Evolutionary conservation across 2,113 vertebrate species (phyloP).

Genomic region (Leuciscus idus): DNA sequence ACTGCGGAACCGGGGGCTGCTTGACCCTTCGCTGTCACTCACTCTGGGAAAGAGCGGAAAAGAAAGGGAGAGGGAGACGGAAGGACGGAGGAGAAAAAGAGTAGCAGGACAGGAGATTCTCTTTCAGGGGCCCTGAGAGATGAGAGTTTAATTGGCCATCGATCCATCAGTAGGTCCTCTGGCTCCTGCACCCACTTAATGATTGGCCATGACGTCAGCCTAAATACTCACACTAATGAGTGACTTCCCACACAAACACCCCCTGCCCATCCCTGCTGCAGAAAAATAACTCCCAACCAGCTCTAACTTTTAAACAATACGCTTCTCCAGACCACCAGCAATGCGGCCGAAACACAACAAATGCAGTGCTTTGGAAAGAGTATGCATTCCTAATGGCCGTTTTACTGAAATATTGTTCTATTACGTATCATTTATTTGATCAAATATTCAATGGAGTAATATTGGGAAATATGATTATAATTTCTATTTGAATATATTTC

Average conservation of each 20-base stretch:
- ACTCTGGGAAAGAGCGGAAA: conserved; percentile 55
- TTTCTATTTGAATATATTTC: too few species aligned
- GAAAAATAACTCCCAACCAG: not conserved
- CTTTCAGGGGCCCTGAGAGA: conserved; percentile 70
- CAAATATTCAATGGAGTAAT: too few species aligned
- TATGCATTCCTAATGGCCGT: not conserved
- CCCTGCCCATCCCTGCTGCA: not conserved
- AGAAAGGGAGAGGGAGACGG: conserved; percentile 58
- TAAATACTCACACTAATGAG: conserved; percentile 24
- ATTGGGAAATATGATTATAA: too few species aligned
- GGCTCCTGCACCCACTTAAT: conserved; percentile 44
- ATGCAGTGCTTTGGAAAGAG: not conserved
- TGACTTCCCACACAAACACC: conserved; percentile 27
- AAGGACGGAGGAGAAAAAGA: conserved; percentile 50
- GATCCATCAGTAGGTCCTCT: conserved; percentile 70
- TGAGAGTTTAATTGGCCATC: conserved; percentile 74
- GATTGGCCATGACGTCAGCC: conserved; percentile 57
- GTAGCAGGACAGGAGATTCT: conserved; percentile 56
- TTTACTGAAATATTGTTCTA: not conserved
- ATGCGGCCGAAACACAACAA: not conserved
- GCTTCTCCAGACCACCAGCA: not conserved
- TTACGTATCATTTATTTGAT: too few species aligned
- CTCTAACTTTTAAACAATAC: too few species aligned
- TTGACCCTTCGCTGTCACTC: conserved; percentile 55
- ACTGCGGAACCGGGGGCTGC: conserved; percentile 60